Conservation (phyloP, 2,113 vertebrate species). For the Protobothrops flavoviridis region DNA sequence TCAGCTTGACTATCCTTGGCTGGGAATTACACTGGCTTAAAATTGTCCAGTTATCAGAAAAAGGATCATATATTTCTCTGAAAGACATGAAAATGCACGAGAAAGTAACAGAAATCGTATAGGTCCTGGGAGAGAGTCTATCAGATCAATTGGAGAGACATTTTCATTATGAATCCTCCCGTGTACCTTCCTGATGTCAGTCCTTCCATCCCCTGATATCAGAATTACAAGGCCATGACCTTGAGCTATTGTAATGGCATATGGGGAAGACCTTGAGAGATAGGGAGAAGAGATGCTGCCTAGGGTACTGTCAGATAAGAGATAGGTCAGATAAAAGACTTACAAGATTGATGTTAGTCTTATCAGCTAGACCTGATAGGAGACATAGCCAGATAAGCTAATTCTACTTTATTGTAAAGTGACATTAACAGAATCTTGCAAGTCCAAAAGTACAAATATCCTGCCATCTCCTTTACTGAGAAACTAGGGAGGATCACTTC, state of each 20-base stretch:
- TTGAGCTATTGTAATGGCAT: background rate
- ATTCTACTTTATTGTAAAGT: background rate
- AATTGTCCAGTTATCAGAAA: background rate
- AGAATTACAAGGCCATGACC: background rate
- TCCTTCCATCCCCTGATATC: background rate
- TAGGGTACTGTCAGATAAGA: background rate
- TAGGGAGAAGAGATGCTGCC: background rate
- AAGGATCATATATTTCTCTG: background rate
- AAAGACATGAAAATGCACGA: background rate
- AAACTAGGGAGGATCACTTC: background rate
- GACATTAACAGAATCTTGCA: background rate
- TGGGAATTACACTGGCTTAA: background rate
- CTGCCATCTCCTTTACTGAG: background rate
- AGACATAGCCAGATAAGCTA: background rate
- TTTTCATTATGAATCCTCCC: background rate
- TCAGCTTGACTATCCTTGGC: background rate
- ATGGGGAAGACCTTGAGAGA: background rate
- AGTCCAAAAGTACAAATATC: background rate
- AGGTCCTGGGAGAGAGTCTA: background rate
- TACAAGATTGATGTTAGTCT: background rate
- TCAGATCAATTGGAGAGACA: background rate
- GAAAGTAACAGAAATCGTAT: background rate
- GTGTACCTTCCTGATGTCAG: background rate
- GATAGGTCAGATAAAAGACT: background rate
- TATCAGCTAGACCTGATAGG: background rate